Conservation (phyloP, 2,797 vertebrate species). For the Melopsittacus undulatus region DNA sequence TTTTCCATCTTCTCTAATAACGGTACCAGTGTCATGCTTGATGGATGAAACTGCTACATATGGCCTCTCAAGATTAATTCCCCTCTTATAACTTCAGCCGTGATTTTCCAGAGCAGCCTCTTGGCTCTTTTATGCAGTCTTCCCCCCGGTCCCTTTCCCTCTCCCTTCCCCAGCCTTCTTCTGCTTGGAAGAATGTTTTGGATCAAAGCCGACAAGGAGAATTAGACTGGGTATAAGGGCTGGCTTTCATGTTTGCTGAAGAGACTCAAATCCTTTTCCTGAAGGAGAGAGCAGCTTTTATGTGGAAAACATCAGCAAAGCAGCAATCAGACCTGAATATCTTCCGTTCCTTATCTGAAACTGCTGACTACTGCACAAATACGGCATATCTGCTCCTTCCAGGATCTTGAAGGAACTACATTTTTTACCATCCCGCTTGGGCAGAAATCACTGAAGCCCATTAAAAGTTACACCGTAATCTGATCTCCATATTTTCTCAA, state of each 20-base stretch:
- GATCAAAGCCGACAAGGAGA: slow-evolving; percentile 76
- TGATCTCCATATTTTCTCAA: slow-evolving; percentile 76
- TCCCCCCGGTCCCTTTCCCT: neutral
- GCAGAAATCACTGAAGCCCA: slow-evolving; percentile 58
- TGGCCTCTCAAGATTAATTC: slow-evolving; percentile 83
- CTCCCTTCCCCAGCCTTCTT: slow-evolving; percentile 34
- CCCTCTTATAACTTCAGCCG: slow-evolving; percentile 79
- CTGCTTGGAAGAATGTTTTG: slow-evolving; percentile 74
- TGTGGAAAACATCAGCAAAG: slow-evolving; percentile 77
- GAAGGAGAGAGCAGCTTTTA: slow-evolving; percentile 77
- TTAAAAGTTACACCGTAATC: slow-evolving; percentile 46
- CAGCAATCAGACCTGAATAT: slow-evolving; percentile 73
- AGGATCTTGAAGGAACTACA: slow-evolving; percentile 71
- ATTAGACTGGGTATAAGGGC: slow-evolving; percentile 78
- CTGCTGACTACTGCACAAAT: slow-evolving; percentile 77
- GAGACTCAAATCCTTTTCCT: slow-evolving; percentile 78
- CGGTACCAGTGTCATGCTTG: slow-evolving; percentile 81
- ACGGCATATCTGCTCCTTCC: slow-evolving; percentile 56
- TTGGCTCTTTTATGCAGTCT: slow-evolving; percentile 15
- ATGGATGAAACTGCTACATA: slow-evolving; percentile 79
- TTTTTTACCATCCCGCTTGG: slow-evolving; percentile 70
- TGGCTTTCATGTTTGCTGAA: slow-evolving; percentile 71
- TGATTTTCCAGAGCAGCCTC: slow-evolving; percentile 60
- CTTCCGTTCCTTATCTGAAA: slow-evolving; percentile 77
- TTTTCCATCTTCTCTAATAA: slow-evolving; percentile 78